Base-by-base conservation (phyloP, 1,140 invertebrate genomes). In the Drosophila melanica region DNA sequence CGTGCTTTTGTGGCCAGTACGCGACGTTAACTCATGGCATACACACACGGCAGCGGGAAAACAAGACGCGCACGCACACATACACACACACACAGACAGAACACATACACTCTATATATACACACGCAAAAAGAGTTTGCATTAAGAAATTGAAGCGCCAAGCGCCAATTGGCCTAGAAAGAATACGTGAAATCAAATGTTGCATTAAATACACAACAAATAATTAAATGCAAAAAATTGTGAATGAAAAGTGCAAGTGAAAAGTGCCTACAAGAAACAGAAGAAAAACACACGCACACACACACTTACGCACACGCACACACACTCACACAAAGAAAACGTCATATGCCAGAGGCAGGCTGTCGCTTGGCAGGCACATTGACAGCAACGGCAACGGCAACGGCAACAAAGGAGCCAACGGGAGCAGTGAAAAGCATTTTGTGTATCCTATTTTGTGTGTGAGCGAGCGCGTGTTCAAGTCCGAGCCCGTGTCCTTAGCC, bases 301-400 rank as follows among this genome's bases (percentile, higher is more conserved):
- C 39, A 18, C 39, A 27, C 16, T 47, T 35, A 44, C 47, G 33
- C 58, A 23, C n/a, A 10, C 30, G 12, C 16, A 66, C 64, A 66
- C 53, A 64, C 59, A 64, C 54, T 65, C 50, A 47, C 47, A 81
- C 63, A 87, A 89, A 87, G 76, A 69, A 82, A 87, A 79, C 82
- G 84, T 87, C 82, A 87, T 89, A 82, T 89, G 82, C 82, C 82
- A 87, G 79, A 87, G 82, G 84, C 82, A 71, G 72, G 30, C 71
- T 55, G 71, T 69, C 57, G 65, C 58, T 69, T 74, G 72, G 67
- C 67, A 75, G 55, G 60, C 59, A 73, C 74, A 90, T 77, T 80
- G 73, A 90, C 85, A 89, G 80, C 62, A 87, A 73, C 45, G 30
- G 39, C 68, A 80, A 69, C 37, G 30, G n/a, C 54, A 60, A 18